Evolutionary conservation across 2,113 vertebrate genomes (phyloP).

Genomic region (Ochotona princeps): DNA sequence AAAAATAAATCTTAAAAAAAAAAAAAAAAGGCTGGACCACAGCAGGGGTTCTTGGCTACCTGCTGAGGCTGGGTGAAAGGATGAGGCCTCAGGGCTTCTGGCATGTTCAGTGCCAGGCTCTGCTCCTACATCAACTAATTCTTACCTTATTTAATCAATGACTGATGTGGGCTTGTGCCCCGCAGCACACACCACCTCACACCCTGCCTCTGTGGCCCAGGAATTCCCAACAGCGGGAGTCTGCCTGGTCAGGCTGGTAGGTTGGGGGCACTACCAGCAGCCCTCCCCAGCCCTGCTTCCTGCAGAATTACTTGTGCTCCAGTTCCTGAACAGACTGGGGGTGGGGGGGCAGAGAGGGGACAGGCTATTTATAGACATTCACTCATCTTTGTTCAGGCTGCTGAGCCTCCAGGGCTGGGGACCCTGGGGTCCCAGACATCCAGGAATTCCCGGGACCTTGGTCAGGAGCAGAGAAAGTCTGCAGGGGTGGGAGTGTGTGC

Average conservation of each 20-base stretch:
- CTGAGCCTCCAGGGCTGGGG: background rate
- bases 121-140: background rate
- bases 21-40: background rate
- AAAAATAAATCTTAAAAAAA: too few relatives aligned
- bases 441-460: background rate
- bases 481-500: background rate
- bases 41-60: background rate
- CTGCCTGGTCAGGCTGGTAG: background rate
- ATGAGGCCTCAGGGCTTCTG: background rate
- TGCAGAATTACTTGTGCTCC: conserved; percentile 72
- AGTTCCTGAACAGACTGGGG: conserved; percentile 57
- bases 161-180: background rate
- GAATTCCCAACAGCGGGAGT: background rate
- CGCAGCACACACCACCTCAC: background rate
- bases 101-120: background rate
- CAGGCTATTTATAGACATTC: conserved; percentile 74
- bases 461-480: background rate
- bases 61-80: background rate
- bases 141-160: background rate
- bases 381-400: conserved; percentile 64
- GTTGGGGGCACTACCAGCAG: background rate
- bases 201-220: background rate
- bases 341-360: background rate
- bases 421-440: background rate
- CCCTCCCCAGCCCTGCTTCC: background rate